Percentiles rank a stretch among this genome's conserved stretches.
Conservation (phyloP, 1,140 invertebrate genomes). For the Scaptomyza hsui region DNA sequence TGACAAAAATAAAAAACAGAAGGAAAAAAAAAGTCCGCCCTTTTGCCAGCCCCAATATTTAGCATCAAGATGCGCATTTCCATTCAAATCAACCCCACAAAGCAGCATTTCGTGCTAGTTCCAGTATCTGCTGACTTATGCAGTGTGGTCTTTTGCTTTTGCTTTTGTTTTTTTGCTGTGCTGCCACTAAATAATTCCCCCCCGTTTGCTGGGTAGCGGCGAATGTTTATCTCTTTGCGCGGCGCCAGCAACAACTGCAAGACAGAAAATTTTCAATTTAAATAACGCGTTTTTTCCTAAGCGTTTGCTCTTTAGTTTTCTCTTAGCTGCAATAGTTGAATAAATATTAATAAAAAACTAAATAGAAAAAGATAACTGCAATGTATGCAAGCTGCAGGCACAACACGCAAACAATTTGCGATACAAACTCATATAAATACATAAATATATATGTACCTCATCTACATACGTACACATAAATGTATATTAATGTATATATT, state of each 20-base stretch:
- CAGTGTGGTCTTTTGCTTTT: conserved; percentile 30
- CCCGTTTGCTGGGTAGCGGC: conserved; percentile 14
- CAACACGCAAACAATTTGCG: conserved; percentile 71
- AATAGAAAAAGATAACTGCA: conserved; percentile 26
- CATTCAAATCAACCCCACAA: conserved; percentile 7
- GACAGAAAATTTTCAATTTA: conserved; percentile 76
- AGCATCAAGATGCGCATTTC: conserved; percentile 5
- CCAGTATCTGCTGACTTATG: conserved; percentile 31
- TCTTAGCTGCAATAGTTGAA: conserved; percentile 46
- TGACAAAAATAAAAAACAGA: background rate
- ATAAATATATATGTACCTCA: conserved; percentile 25
- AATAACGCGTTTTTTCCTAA: conserved; percentile 44
- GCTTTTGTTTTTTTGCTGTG: too few relatives aligned
- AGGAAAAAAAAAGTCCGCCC: background rate
- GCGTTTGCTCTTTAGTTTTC: background rate
- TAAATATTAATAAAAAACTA: conserved; percentile 52
- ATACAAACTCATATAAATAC: conserved; percentile 70
- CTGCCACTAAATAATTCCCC: conserved; percentile 28
- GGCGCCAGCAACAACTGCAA: conserved; percentile 65
- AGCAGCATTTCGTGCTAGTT: conserved; percentile 6
- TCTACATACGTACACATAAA: conserved; percentile 17
- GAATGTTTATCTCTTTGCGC: conserved; percentile 52
- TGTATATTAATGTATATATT: background rate
- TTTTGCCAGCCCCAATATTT: background rate
- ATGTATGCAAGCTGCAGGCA: conserved; percentile 65